Conservation (phyloP, 1,140 invertebrate genomes). For the Macrocentrus cingulum region DNA sequence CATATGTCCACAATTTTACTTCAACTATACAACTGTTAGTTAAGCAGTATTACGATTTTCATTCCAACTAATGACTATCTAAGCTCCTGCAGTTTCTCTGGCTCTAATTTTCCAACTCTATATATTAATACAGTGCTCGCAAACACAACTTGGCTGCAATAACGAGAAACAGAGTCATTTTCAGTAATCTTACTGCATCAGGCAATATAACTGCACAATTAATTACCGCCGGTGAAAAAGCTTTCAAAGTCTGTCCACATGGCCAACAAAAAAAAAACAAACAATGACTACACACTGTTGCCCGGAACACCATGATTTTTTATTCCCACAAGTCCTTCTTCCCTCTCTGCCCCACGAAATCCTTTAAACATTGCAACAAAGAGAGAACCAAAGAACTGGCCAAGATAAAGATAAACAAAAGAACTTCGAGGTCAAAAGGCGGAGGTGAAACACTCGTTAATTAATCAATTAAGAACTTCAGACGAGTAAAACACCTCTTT, state of each 20-base stretch:
- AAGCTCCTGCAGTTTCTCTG: constrained; percentile 23
- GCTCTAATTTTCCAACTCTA: constrained; percentile 15
- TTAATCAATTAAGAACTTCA: neutral
- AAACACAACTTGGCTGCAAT: neutral
- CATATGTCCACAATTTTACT: neutral
- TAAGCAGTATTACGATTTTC: constrained; percentile 18
- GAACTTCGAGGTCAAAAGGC: constrained; percentile 29
- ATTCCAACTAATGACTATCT: constrained; percentile 26
- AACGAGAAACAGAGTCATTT: neutral
- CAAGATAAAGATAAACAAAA: constrained; percentile 2
- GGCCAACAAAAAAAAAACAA: neutral
- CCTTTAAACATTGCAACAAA: neutral
- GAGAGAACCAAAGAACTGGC: constrained; percentile 7
- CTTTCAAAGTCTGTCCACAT: neutral
- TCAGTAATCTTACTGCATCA: neutral
- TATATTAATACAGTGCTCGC: constrained; percentile 6
- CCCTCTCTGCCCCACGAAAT: neutral
- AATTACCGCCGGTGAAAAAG: constrained; percentile 6
- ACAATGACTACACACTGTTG: constrained; percentile 6
- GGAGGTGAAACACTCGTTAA: constrained; percentile 12
- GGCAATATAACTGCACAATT: constrained; percentile 16
- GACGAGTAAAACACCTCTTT: constrained; percentile 3
- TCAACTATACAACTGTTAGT: constrained; percentile 20
- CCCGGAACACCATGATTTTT: neutral
- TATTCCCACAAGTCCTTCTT: neutral